Conservation (phyloP, 2,797 vertebrate genomes). For the Takifugu rubripes region DNA sequence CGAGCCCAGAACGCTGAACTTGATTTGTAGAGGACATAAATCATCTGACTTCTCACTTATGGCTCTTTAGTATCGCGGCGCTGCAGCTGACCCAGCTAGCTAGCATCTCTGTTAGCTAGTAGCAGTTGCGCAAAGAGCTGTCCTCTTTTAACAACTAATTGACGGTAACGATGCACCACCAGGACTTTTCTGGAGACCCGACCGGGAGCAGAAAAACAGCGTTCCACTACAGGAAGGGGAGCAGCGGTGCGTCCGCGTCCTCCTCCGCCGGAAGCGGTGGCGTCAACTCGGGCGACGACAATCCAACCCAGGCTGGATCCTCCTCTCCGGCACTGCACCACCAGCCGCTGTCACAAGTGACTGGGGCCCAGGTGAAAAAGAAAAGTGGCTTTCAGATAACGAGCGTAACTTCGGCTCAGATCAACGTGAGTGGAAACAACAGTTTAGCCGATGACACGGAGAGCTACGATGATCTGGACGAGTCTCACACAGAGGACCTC, state of each 20-base stretch:
- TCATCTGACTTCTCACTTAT: slow-evolving; percentile 58
- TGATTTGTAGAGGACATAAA: slow-evolving; percentile 48
- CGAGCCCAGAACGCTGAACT: background rate
- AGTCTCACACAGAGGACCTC: slow-evolving; percentile 95
- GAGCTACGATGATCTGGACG: slow-evolving; percentile 97
- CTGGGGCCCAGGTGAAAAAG: slow-evolving; percentile 91
- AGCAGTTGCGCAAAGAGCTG: slow-evolving; percentile 19
- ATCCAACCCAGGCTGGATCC: slow-evolving; percentile 73
- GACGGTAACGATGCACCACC: slow-evolving; percentile 84
- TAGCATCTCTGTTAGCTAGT: slow-evolving; percentile 44
- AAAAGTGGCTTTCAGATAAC: slow-evolving; percentile 99
- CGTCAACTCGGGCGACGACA: slow-evolving; percentile 77
- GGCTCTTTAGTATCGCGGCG: slow-evolving; percentile 57
- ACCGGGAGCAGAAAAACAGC: slow-evolving; percentile 82
- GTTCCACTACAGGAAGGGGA: slow-evolving; percentile 80
- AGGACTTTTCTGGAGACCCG: slow-evolving; percentile 83
- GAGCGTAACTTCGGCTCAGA: slow-evolving; percentile 93
- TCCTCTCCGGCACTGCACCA: slow-evolving; percentile 81
- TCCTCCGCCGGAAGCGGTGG: slow-evolving; percentile 23
- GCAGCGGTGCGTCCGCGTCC: slow-evolving; percentile 71
- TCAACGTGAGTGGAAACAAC: slow-evolving; percentile 93
- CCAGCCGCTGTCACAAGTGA: slow-evolving; percentile 63
- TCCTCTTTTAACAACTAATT: slow-evolving; percentile 6
- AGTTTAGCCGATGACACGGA: slow-evolving; percentile 96
- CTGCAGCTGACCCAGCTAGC: slow-evolving; percentile 51